Evolutionary conservation across 2,113 vertebrate species (phyloP), one percentile per base, ranked within the genome.

Genomic region (Cyanocitta stelleri): DNA sequence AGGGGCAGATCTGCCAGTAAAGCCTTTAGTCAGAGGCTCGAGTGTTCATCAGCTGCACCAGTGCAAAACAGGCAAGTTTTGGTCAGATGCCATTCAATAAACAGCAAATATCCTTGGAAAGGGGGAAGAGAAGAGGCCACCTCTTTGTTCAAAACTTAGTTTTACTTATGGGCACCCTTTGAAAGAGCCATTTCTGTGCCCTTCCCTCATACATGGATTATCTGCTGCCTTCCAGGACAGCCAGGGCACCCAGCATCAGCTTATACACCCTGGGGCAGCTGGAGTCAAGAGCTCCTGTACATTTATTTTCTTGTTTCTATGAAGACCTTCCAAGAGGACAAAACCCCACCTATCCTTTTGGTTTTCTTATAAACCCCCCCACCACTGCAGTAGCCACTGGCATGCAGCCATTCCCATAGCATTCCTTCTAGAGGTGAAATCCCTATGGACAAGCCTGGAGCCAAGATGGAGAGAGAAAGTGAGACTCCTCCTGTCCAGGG

Each of bases 291-390:
- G 19, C 37, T 73, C 21, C 51, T 54, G 11, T 11, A 29, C 9
- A 27, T 18, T 55, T 30, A 24, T 46, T 61, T 76, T n/a, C 37
- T 54, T 49, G 7, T 51, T 94, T 59, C 56, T 27, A 1, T 20
- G 13, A 82, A 12, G 27, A 7, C 23, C 46, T 87, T 30, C 44
- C 20, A 20, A 56, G 27, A 61, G 30, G 33, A 66, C 52, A 91
- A 68, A 44, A 3, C 1, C 0, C 13, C 52, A 52, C 0, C 11
- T 13, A 24, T 32, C 41, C n/a, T 46, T 30, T 61, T n/a, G 44
- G 7, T 66, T 83, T 77, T 52, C 59, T 71, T 33, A 43, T 8
- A 71, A 86, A 18, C 7, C 6, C 17, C 23, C 24, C 18, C 64
- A 44, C 2, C 16, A 55, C 43, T 24, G 13, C 7, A 75, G 54